These are phyloP conservation scores for Hydra vulgaris DNA, from an alignment of 30 jellyfish, hydroid and myxozoan species.

Conservation along the genomic window DNA sequence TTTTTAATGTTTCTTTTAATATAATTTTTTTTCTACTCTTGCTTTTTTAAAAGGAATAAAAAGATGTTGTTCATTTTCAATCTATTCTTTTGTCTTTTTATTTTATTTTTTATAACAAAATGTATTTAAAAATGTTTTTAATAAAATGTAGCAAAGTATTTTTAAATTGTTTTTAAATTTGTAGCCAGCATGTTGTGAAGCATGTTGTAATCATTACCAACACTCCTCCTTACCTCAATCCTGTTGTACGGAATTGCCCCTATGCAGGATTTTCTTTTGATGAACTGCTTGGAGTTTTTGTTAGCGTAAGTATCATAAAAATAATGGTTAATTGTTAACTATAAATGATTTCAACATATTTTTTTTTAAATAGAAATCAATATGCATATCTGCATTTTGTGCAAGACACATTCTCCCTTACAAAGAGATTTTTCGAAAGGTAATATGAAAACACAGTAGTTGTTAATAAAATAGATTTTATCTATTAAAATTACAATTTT, in stretches of 20 bases:
- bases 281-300: constrained; percentile 56
- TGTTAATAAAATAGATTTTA: too few species aligned
- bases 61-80: too few species aligned
- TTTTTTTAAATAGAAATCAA: constrained; percentile 27
- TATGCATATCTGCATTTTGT: constrained; percentile 38
- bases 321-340: too few species aligned
- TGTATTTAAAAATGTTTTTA: not conserved
- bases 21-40: too few species aligned
- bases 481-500: too few species aligned
- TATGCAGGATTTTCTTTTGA: constrained; percentile 51
- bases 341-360: not conserved
- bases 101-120: too few species aligned
- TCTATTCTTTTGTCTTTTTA: too few species aligned
- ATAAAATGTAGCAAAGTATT: not conserved
- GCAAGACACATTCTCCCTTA: constrained; percentile 49
- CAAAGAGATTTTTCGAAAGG: constrained; percentile 51
- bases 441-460: not conserved
- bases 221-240: constrained; percentile 48
- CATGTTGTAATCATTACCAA: constrained; percentile 43
- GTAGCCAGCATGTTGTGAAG: constrained; percentile 22
- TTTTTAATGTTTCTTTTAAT: too few species aligned
- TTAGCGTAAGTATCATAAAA: constrained; percentile 32
- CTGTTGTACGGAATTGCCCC: constrained; percentile 32
- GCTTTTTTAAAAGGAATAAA: too few species aligned
- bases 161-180: too few species aligned